Base-by-base conservation (phyloP, 2,113 vertebrate species). In the Cinclus mexicanus region DNA sequence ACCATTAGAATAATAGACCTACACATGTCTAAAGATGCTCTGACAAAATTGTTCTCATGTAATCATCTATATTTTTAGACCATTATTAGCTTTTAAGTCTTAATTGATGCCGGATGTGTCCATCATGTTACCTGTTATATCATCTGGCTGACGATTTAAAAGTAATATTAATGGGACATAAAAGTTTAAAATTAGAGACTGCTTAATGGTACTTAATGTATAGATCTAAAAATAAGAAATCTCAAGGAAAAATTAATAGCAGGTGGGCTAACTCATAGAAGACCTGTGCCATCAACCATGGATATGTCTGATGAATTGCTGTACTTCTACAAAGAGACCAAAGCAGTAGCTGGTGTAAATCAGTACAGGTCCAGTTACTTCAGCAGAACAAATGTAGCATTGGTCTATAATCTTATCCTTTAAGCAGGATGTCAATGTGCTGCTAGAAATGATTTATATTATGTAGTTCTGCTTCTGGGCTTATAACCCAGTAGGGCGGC, bases 211-310 rank as follows among this genome's bases (percentile, higher is more conserved):
- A 65, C 74, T 76, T 75, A 61, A 80, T 92, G 37, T 83, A 90
- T 92, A 74, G 85, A 88, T 88, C 95, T 92, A 93, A 96, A 97
- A 94, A 94, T 93, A 95, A 85, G 42, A 90, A 83, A 71, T 87
- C n/a, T 57, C 41, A 65, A 64, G 44, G 49, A 91, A 83, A 67
- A 95, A 86, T 69, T 61, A 71, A 70, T 49, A 72, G 44, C 49
- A 91, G 18, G 50, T 65, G 70, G 87, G 33, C 25, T 75, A 76
- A 41, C 52, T 92, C 79, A 80, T 77, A 33, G 72, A 85, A 92
- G 79, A 88, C 39, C 49, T 41, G 53, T 46, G 29, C 49, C 23
- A 72, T 69, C 6, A 13, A 15, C 41, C 49, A 24, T 7, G 28
- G 55, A 65, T 35, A 26, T 19, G 9, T 82, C 61, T 67, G 28